Evolutionary conservation across 2,797 vertebrate genomes (phyloP).

Genomic region (Danio albolineatus): DNA sequence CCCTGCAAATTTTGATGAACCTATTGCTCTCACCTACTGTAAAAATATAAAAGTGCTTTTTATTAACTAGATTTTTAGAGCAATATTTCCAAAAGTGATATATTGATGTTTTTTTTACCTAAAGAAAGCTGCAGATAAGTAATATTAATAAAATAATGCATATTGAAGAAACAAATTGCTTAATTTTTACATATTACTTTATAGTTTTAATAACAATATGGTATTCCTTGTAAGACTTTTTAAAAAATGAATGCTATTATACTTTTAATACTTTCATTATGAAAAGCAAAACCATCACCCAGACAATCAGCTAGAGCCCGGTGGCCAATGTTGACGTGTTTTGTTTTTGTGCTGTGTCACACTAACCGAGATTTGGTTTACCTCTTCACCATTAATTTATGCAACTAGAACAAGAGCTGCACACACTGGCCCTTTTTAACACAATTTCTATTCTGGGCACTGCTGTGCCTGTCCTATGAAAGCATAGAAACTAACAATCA

Average conservation of each 20-base stretch:
- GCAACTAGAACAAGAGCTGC: slow-evolving; percentile 41
- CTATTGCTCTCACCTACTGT: neutral
- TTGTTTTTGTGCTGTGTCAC: slow-evolving; percentile 24
- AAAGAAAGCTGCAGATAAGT: neutral
- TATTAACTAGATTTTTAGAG: slow-evolving; percentile 10
- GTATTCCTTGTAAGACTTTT: neutral
- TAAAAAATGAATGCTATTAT: neutral
- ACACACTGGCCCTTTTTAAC: slow-evolving; percentile 3
- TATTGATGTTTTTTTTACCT: neutral
- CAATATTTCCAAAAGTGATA: neutral
- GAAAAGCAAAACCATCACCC: neutral
- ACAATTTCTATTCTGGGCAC: slow-evolving; percentile 15
- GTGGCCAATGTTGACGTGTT: neutral
- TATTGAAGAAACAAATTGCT: neutral
- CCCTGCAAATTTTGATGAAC: neutral
- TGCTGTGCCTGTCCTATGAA: slow-evolving; percentile 22
- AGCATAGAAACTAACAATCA: neutral
- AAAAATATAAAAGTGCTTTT: neutral
- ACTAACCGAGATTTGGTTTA: slow-evolving; percentile 17
- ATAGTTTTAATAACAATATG: neutral
- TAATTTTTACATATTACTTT: neutral
- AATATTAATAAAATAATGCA: neutral
- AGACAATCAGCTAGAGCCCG: neutral
- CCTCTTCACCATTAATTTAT: slow-evolving; percentile 35
- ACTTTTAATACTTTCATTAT: neutral